Base-by-base conservation (phyloP, 2,888 invertebrate genomes). In the Anthoptus insignis region DNA sequence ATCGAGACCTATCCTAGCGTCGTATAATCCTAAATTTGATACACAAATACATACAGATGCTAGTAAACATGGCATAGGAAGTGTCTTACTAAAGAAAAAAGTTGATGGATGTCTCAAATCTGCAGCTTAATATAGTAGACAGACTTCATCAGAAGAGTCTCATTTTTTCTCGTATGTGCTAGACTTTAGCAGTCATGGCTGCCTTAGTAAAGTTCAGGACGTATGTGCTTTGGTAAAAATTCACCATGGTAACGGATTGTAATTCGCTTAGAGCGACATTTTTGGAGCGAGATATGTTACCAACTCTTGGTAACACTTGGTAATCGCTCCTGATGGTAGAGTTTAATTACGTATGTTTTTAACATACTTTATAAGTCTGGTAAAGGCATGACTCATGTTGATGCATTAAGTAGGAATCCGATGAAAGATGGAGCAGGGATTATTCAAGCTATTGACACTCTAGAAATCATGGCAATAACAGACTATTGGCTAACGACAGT, bases 251-350 rank as follows among this genome's bases (percentile, higher is more conserved):
- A 3, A 70, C 73, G 0, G 71, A 71, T 22, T 73, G 71, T 22
- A 65, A 65, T 16, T 61, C 71, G 1, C 29, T 73, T 1, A 47
- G 70, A 8, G 66, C 71, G 2, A 73, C 71, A 0, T 73, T 71
- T 42, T 21, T 45, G 7, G 71, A 73, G 34, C 29, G 54, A 19
- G 70, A 73, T 37, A 64, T 69, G 45, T 13, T 71, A 8, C 69
- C 67, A 2, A 39, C 71, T 8, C 68, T 72, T 13, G 73, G n/a
- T n/a, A n/a, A n/a, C n/a, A n/a, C n/a, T n/a, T n/a, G n/a, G n/a
- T n/a, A n/a, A n/a, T n/a, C n/a, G n/a, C n/a, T n/a, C 70, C 9
- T 47, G 73, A 21, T 73, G 73, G 73, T 73, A 71, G 73, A 58
- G 45, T 45, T 4, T 47, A 0, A 66, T 73, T 16, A 71, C 71